Evolutionary conservation across 2,113 vertebrate species (phyloP).

Genomic region (Lepus timidus): DNA sequence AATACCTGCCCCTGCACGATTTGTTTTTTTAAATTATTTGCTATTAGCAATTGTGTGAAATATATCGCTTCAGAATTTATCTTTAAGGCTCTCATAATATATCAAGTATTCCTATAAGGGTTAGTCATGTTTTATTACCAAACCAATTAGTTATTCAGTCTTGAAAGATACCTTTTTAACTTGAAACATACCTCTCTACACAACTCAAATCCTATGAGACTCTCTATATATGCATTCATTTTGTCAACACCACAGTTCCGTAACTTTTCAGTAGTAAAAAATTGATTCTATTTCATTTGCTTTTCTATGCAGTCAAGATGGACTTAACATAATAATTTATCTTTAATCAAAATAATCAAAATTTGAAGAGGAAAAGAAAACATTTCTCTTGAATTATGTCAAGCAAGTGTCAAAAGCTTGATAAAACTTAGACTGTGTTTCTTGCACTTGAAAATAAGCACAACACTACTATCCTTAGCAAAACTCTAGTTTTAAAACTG

Average conservation of each 20-base stretch:
- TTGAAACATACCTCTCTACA: neutral
- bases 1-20: neutral
- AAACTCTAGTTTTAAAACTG: conserved; percentile 28
- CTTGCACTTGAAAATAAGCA: neutral
- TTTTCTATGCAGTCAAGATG: conserved; percentile 48
- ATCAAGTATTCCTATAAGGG: neutral
- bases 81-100: neutral
- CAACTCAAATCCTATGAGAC: neutral
- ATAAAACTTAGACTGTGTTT: neutral
- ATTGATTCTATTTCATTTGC: conserved; percentile 28
- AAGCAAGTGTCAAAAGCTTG: neutral
- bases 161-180: conserved; percentile 20
- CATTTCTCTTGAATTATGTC: neutral
- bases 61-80: neutral
- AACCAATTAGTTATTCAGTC: neutral
- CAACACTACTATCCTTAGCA: neutral
- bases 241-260: neutral
- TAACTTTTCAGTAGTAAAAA: neutral
- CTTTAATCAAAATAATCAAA: conserved; percentile 53
- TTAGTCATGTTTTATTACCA: conserved; percentile 28
- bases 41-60: neutral
- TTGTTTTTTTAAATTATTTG: neutral
- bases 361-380: neutral
- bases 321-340: neutral
- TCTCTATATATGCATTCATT: neutral